phyloP scores from a whole-genome alignment of 2,797 vertebrate genomes.

The Microctenopoma stevenorrisi region DNA sequence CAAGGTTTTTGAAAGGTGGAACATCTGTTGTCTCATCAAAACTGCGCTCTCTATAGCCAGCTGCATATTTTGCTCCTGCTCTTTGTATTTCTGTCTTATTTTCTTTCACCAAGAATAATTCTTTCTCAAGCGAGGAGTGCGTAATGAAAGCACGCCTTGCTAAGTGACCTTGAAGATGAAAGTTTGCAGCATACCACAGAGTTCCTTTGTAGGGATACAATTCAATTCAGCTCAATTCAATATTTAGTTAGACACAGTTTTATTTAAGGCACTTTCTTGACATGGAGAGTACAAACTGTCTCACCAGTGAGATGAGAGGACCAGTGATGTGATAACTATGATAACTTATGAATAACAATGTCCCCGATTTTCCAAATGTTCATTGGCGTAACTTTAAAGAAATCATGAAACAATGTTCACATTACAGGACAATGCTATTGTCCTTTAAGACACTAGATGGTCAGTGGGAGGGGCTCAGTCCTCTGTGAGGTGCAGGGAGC shows the following conservation, averaged over 20 bases:
- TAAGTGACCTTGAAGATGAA: slow-evolving; percentile 64
- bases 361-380: neutral
- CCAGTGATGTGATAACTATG: neutral
- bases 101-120: slow-evolving; percentile 48
- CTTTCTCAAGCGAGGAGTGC: slow-evolving; percentile 27
- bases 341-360: neutral
- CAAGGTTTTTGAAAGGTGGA: slow-evolving; percentile 59
- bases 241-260: slow-evolving; percentile 29
- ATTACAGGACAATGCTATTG: neutral
- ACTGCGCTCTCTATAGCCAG: slow-evolving; percentile 12
- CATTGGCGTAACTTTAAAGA: neutral
- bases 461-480: neutral
- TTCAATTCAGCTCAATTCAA: slow-evolving; percentile 43
- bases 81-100: slow-evolving; percentile 42
- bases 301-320: neutral
- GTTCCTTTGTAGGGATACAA: slow-evolving; percentile 39
- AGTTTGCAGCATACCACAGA: slow-evolving; percentile 43
- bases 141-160: slow-evolving; percentile 46
- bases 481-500: too few species aligned
- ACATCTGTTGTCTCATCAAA: slow-evolving; percentile 60
- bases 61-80: slow-evolving; percentile 30
- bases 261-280: slow-evolving; percentile 27
- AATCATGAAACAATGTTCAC: neutral
- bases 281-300: neutral
- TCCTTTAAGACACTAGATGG: too few species aligned